Conservation (phyloP, 2,888 invertebrate species). For the Drosophila yooni region DNA sequence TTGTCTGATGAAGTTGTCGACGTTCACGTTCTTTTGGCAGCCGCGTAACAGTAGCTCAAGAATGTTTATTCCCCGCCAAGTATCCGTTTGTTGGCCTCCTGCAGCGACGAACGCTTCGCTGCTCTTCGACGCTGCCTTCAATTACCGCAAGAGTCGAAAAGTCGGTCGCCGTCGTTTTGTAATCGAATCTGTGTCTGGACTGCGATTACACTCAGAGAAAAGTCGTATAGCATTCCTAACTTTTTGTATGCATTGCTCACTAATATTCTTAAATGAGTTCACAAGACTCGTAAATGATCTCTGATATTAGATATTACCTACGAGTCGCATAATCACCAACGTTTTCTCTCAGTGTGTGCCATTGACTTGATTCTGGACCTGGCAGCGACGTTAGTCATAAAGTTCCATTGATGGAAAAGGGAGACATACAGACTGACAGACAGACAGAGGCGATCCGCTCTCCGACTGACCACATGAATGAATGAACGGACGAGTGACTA, state of each 20-base stretch:
- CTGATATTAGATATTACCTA: not conserved
- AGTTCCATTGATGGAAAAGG: conserved; percentile 65
- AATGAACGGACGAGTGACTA: conserved; percentile 33
- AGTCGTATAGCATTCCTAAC: not conserved
- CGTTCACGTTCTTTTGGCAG: conserved; percentile 48
- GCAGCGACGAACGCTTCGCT: conserved; percentile 44
- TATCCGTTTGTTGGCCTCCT: conserved; percentile 51
- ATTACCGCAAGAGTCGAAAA: conserved; percentile 61
- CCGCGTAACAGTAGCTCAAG: conserved; percentile 72
- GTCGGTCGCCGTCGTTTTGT: conserved; percentile 53
- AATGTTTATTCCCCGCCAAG: conserved; percentile 52
- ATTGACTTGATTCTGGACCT: conserved; percentile 23
- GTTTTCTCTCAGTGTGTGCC: not conserved
- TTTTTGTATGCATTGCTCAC: not conserved
- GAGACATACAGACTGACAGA: not conserved
- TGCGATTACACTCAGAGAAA: conserved; percentile 6
- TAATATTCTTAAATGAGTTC: rapidly evolving
- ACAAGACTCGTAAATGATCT: not conserved
- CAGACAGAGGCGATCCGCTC: conserved; percentile 1
- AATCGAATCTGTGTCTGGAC: conserved; percentile 56
- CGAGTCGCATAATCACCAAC: not conserved
- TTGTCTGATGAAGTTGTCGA: conserved; percentile 33
- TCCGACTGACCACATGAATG: conserved; percentile 54
- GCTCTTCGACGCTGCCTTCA: conserved; percentile 40
- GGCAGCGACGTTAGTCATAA: conserved; percentile 36